phyloP scores from a whole-genome alignment of 2,888 invertebrate species.

The Cephus pulcher region DNA sequence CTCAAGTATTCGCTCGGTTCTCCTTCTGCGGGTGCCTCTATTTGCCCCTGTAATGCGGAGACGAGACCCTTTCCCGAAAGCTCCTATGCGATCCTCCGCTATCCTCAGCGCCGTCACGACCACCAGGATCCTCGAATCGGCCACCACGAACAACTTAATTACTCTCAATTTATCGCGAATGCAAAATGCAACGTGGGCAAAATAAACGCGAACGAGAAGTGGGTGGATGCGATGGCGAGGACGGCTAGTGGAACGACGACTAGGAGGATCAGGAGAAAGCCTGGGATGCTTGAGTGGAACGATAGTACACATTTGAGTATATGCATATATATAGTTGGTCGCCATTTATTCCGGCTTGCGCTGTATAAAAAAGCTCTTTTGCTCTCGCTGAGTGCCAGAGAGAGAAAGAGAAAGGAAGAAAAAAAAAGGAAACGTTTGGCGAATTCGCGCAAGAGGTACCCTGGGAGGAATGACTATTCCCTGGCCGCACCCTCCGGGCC shows the following conservation, averaged over 20 bases:
- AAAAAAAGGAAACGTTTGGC: conserved; percentile 25
- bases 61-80: background rate
- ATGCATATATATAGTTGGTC: too few relatives aligned
- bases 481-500: conserved; percentile 16
- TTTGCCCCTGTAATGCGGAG: conserved; percentile 4
- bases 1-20: conserved; percentile 47
- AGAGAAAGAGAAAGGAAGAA: background rate
- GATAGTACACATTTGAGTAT: too few relatives aligned
- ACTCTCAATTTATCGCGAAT: conserved; percentile 35
- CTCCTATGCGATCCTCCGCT: too few relatives aligned
- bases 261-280: too few relatives aligned
- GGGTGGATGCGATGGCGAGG: background rate
- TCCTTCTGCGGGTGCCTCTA: conserved; percentile 5
- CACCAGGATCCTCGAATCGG: conserved; percentile 13
- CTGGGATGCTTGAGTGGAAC: too few relatives aligned
- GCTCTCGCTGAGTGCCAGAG: background rate
- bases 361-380: background rate
- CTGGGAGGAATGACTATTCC: conserved; percentile 18
- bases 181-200: conserved; percentile 14
- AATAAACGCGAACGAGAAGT: conserved; percentile 1
- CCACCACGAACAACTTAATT: conserved; percentile 36
- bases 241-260: too few relatives aligned
- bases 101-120: conserved; percentile 13
- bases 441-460: conserved; percentile 22
- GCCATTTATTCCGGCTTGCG: too few relatives aligned